A percentile compares a stretch with the other conserved stretches of the same genome.
phyloP scores from a whole-genome alignment of 2,113 vertebrate species.

The Phoxinus phoxinus region DNA sequence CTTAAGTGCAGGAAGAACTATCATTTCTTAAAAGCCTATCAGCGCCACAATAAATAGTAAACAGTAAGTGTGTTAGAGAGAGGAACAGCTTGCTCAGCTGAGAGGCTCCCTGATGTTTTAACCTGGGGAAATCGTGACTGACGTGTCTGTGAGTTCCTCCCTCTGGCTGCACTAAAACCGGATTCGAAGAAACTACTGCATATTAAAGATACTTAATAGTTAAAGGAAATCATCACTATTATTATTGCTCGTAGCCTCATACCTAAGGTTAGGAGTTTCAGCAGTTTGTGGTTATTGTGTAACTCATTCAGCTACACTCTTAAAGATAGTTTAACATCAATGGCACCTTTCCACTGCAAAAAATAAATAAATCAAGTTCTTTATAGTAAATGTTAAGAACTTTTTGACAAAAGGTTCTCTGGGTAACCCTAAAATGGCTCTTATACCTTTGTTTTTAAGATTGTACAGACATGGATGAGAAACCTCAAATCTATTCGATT shows the following conservation, averaged over 20 bases:
- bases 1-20: constrained; percentile 31
- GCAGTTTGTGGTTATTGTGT: not conserved
- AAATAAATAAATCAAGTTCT: too few species aligned
- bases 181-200: not conserved
- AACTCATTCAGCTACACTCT: not conserved
- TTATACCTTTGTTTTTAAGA: too few species aligned
- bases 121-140: not conserved
- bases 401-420: too few species aligned
- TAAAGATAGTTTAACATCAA: too few species aligned
- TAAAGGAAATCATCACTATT: not conserved
- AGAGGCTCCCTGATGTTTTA: constrained; percentile 40
- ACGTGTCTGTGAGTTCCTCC: constrained; percentile 1
- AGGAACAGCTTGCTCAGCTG: constrained; percentile 39
- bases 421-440: too few species aligned
- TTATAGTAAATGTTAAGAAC: too few species aligned
- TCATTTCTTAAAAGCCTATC: constrained; percentile 36
- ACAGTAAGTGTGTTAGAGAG: constrained; percentile 24
- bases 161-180: constrained; percentile 4
- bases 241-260: not conserved
- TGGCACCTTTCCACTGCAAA: too few species aligned
- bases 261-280: not conserved
- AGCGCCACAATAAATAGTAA: constrained; percentile 21
- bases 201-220: not conserved
- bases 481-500: not conserved
- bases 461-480: not conserved